Conservation (phyloP, 2,113 vertebrate species). For the Cisticola juncidis region DNA sequence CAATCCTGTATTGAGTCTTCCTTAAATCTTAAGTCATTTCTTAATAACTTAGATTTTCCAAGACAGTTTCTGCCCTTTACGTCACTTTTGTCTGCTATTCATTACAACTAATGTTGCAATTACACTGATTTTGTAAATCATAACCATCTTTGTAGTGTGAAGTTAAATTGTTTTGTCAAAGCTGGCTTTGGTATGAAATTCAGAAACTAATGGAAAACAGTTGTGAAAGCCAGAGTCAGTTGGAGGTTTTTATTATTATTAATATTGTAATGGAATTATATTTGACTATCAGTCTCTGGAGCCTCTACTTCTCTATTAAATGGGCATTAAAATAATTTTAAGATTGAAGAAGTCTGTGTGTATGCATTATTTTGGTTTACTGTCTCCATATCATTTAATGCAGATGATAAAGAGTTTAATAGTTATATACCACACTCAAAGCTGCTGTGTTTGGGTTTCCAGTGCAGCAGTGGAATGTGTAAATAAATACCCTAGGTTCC, state of each 20-base stretch:
- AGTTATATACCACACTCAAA: background rate
- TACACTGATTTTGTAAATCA: background rate
- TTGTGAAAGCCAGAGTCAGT: background rate
- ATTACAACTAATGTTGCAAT: background rate
- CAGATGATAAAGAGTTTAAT: background rate
- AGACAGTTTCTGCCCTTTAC: background rate
- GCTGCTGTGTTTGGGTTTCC: background rate
- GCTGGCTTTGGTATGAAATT: background rate
- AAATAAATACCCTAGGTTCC: slow-evolving; percentile 25
- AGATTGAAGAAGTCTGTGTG: background rate
- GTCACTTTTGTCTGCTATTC: background rate
- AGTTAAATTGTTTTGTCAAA: background rate
- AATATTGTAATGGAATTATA: background rate
- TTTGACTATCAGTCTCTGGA: background rate
- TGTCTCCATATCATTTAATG: background rate
- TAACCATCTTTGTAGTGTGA: background rate
- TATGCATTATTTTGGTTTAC: background rate
- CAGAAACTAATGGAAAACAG: slow-evolving; percentile 21
- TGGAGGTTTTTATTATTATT: background rate
- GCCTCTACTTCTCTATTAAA: background rate
- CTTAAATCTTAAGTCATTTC: background rate
- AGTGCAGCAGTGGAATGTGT: slow-evolving; percentile 10
- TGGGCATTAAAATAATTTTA: background rate
- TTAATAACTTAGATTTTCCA: background rate
- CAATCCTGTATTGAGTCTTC: background rate